These are phyloP conservation scores for Trachurus trachurus DNA, from an alignment of 2,797 vertebrate genomes.

Conservation along the genomic window DNA sequence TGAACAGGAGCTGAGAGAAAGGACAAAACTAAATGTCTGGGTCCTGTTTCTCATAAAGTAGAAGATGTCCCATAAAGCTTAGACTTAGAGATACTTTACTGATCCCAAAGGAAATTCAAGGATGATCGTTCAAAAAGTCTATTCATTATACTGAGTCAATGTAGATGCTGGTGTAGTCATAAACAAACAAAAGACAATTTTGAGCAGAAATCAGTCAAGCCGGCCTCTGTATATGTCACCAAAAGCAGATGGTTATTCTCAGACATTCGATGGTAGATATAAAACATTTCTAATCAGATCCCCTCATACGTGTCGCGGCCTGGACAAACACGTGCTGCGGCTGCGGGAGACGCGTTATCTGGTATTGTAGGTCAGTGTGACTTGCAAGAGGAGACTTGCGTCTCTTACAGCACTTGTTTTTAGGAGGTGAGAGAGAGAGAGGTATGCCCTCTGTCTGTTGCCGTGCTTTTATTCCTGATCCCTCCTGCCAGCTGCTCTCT, in stretches of 20 bases:
- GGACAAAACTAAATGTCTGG: neutral
- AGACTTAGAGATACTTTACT: too few relatives aligned
- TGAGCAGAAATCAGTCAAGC: neutral
- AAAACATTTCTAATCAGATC: slow-evolving; percentile 10
- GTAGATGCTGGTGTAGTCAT: slow-evolving; percentile 1
- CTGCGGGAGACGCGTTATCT: neutral
- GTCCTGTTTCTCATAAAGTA: slow-evolving; percentile 4
- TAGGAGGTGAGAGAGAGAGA: slow-evolving; percentile 35
- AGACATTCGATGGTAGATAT: neutral
- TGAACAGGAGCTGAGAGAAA: neutral
- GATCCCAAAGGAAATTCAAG: too few relatives aligned
- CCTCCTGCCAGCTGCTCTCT: slow-evolving; percentile 77
- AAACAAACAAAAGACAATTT: neutral
- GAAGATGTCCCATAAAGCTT: neutral
- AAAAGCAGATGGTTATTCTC: slow-evolving; percentile 3
- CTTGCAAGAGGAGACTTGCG: slow-evolving; percentile 9
- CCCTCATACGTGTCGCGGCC: neutral
- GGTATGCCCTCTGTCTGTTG: slow-evolving; percentile 73
- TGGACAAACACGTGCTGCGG: neutral
- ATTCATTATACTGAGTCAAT: slow-evolving; percentile 23
- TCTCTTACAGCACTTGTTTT: slow-evolving; percentile 25
- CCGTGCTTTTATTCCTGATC: slow-evolving; percentile 73
- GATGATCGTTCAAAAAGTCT: neutral
- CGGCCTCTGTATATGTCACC: neutral
- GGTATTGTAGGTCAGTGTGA: slow-evolving; percentile 28